Evolutionary conservation across 2,113 vertebrate species (phyloP), one percentile per base, ranked within the genome.

Genomic region (Campylomormyrus tamandua): DNA sequence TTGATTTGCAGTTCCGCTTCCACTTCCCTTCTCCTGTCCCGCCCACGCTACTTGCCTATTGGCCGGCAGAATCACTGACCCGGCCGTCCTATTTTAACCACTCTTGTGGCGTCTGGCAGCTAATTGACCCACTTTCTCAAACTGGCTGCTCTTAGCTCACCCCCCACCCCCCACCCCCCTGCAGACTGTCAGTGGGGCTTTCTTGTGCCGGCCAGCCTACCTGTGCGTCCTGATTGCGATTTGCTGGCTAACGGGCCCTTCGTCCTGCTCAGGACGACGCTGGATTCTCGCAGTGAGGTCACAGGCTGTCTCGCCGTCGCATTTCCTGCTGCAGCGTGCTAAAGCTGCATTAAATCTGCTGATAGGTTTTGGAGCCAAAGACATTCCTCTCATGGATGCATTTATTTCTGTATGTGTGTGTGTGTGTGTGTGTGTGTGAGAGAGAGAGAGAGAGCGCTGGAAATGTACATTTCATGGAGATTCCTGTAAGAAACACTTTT

Each of bases 61-160:
- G 48, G 74, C 62, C 2, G 52, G 45, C 7, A 35, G 58, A 13
- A 35, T 39, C 31, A 53, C 31, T 56, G 21, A 53, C 50, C 21
- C 0, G 31, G 24, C 42, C 0, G 1, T 53, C 50, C 84, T 27
- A 53, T 53, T 90, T 87, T 46, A 77, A 27, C 85, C 19, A 27
- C 31, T 53, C 35, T n/a, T 53, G 31, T 27, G 48, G 21, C 1
- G 58, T 80, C 88, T 80, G n/a, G 52, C 24, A n/a, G 77, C 83
- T 87, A 80, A 53, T 62, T 90, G 85, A 87, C 89, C 84, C 27
- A 90, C 50, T 35, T 87, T 87, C 48, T 31, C 46, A 80, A 45
- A 39, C 19, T 3, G 39, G 4, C 31, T 89, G 48, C 8, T 83
- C 45, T 15, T 39, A 39, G 27, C 39, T 15, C 87, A 13, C 24